These are phyloP conservation scores for Lutraria rhynchaena DNA, from an alignment of 1,140 invertebrate species.

Conservation along the genomic window DNA sequence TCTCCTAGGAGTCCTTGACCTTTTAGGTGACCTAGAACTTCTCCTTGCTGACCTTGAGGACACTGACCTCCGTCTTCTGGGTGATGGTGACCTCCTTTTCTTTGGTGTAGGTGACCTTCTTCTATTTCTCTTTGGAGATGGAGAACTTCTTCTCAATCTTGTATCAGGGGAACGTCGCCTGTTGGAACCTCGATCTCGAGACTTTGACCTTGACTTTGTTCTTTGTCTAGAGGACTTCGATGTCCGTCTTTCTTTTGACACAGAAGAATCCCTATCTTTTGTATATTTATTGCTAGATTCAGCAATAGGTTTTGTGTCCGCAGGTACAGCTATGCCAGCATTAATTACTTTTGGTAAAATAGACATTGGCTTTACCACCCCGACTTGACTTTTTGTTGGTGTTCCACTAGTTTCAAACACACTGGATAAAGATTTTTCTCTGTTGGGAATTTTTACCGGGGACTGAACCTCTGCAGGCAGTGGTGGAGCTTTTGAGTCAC, in stretches of 20 bases:
- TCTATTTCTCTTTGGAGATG: constrained; percentile 36
- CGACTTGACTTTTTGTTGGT: constrained; percentile 34
- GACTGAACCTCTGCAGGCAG: neutral
- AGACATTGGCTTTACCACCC: constrained; percentile 47
- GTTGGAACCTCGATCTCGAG: constrained; percentile 21
- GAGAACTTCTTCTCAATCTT: constrained; percentile 33
- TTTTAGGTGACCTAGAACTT: constrained; percentile 31
- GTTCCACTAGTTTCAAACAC: constrained; percentile 39
- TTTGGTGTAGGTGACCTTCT: constrained; percentile 34
- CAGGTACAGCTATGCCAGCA: constrained; percentile 42
- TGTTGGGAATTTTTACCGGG: neutral
- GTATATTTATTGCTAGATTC: constrained; percentile 6
- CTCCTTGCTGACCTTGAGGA: constrained; percentile 35
- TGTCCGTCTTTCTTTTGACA: constrained; percentile 11
- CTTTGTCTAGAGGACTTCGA: constrained; percentile 24
- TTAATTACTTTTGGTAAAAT: constrained; percentile 53
- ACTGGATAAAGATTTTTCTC: neutral
- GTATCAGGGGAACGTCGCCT: constrained; percentile 13
- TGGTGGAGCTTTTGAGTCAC: neutral
- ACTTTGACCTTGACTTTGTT: constrained; percentile 39
- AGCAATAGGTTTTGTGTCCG: constrained; percentile 8
- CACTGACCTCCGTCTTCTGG: constrained; percentile 33
- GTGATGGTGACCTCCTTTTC: constrained; percentile 28
- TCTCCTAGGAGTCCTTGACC: constrained; percentile 25
- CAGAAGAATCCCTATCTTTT: constrained; percentile 16